A percentile compares a stretch with the other conserved stretches of the same genome.
These are phyloP conservation scores for Amorpha juglandis DNA, from an alignment of 2,888 invertebrate genomes.

Conservation along the genomic window DNA sequence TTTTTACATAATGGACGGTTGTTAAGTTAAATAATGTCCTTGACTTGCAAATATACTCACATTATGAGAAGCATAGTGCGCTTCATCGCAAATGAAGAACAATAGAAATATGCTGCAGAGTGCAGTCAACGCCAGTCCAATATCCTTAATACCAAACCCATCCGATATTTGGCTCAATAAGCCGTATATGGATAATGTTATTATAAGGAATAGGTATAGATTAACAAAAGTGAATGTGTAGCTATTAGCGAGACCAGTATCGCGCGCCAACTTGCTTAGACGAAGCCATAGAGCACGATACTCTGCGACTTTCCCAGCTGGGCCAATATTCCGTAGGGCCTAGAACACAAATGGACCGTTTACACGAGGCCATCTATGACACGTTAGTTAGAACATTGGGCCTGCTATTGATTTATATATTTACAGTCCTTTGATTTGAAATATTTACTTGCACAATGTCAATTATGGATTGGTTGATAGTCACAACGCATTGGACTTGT, in stretches of 20 bases:
- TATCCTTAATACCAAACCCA: conserved; percentile 89
- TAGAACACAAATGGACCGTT: conserved; percentile 45
- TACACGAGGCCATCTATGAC: too few relatives aligned
- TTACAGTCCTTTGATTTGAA: too few relatives aligned
- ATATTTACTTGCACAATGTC: too few relatives aligned
- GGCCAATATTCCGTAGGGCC: conserved; percentile 87
- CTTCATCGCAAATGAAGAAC: conserved; percentile 90
- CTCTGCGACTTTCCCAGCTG: conserved; percentile 87
- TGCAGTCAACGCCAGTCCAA: conserved; percentile 88
- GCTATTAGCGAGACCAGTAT: conserved; percentile 87
- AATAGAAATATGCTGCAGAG: conserved; percentile 86
- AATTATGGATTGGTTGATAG: too few relatives aligned
- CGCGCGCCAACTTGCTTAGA: conserved; percentile 87
- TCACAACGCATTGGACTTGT: too few relatives aligned
- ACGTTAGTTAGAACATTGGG: too few relatives aligned
- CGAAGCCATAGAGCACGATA: conserved; percentile 89
- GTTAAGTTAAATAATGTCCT: too few relatives aligned
- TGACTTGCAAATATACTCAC: conserved; percentile 66
- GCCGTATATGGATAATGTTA: conserved; percentile 90
- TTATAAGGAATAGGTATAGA: conserved; percentile 88
- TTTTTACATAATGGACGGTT: too few relatives aligned
- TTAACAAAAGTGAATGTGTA: conserved; percentile 88
- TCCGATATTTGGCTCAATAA: conserved; percentile 89
- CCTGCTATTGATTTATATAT: background rate
- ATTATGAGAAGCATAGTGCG: conserved; percentile 89